Percentiles rank a stretch among this genome's conserved stretches.
Conservation (phyloP, 1,140 invertebrate genomes). For the Nephila pilipes region DNA sequence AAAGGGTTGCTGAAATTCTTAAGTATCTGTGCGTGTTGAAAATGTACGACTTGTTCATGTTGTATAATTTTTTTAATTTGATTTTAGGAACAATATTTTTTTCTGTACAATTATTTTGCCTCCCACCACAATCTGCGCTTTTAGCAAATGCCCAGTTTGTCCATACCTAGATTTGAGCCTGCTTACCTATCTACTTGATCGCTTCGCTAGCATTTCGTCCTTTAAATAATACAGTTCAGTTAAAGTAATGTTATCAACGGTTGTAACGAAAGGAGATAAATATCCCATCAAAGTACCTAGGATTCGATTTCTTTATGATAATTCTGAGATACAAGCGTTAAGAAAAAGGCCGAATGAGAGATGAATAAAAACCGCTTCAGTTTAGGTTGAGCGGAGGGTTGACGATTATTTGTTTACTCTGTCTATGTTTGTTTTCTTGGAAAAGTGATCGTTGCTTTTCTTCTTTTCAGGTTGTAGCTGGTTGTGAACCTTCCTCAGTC, state of each 20-base stretch:
- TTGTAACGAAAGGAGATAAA: background rate
- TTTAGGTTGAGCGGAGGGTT: background rate
- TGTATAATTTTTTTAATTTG: too few species aligned
- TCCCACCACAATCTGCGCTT: too few species aligned
- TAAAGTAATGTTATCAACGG: background rate
- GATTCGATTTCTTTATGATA: conserved; percentile 41
- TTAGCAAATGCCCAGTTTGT: too few species aligned
- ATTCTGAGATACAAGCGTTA: conserved; percentile 11
- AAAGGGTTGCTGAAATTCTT: too few species aligned
- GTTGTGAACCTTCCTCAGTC: conserved; percentile 46
- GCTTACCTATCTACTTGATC: too few species aligned
- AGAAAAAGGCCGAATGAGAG: conserved; percentile 5
- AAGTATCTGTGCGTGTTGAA: too few species aligned
- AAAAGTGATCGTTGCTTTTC: background rate
- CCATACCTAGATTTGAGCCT: too few species aligned
- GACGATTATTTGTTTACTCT: background rate
- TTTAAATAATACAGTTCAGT: background rate
- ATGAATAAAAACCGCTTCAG: background rate
- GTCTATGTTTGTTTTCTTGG: background rate
- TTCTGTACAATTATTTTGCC: too few species aligned
- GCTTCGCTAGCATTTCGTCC: background rate
- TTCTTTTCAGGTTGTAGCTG: conserved; percentile 41
- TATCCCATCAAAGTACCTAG: conserved; percentile 12
- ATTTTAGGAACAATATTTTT: too few species aligned
- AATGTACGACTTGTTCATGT: too few species aligned